Evolutionary conservation across 1,140 invertebrate genomes (phyloP), one percentile per base, ranked within the genome.

Genomic region (Cydia pomonella): DNA sequence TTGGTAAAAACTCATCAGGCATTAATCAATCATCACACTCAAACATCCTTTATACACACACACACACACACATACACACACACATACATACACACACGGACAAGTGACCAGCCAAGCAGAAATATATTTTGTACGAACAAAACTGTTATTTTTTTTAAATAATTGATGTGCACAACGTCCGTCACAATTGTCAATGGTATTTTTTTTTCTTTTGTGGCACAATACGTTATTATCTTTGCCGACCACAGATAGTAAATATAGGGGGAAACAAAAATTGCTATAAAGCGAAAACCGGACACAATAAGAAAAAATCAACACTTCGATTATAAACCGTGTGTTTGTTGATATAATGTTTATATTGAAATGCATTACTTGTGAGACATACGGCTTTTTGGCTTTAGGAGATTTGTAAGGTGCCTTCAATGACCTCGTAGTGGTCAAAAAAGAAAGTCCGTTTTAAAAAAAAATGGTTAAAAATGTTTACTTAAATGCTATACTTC

Each of bases 51-150:
- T 91, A 86, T 82, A 53, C 41, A 5, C 23, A 76, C 76, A 47
- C 69, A 76, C 69, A 76, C 66, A 76, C 72, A 72, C 2, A 53
- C 62, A 74, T 44, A 50, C 77, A 47, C 23, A 62, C 27, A 78
- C 76, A 47, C 71, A 76, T 44, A 75, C 72, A 73, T 6, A 44
- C 62, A 75, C 64, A 44, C 77, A 53, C 27, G 63, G 27, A 77
- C 76, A 50, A 77, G 80, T 73, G 79, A 72, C 66, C 90, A 88
- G 72, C 90, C 73, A 81, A 73, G 81, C 90, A 88, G 88, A 77
- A 89, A 90, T 86, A 90, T 87, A 92, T 90, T 92, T 90, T 92
- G 90, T 91, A 83, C 81, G 82, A 76, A 92, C 90, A 91, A 92
- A 92, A 92, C 90, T 92, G 89, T 90, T 92, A 92, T 92, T 92